Evolutionary conservation across 2,888 invertebrate species (phyloP).

Genomic region (Hypercompe scribonia): DNA sequence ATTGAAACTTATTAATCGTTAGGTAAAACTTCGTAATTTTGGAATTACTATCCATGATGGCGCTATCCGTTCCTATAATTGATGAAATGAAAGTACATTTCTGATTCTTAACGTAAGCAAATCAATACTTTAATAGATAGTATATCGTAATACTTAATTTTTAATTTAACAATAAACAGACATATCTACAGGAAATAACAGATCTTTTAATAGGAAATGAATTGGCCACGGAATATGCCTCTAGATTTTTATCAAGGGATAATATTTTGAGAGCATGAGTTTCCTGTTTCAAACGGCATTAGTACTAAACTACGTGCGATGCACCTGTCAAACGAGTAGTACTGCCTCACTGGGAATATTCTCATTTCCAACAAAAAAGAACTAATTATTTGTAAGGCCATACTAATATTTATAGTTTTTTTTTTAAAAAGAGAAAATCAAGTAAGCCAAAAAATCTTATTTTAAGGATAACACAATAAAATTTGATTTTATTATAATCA

Average conservation of each 20-base stretch:
- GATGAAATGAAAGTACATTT: not conserved
- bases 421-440: conserved; percentile 21
- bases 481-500: conserved; percentile 33
- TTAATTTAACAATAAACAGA: not conserved
- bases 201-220: not conserved
- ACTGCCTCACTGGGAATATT: not conserved
- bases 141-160: not conserved
- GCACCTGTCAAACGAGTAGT: not conserved
- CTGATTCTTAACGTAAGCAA: not conserved
- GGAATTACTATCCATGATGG: not conserved
- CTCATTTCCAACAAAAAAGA: not conserved
- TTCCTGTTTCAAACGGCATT: not conserved
- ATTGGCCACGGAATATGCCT: not conserved
- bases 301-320: not conserved
- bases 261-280: not conserved
- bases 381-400: conserved; percentile 7
- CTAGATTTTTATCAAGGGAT: not conserved
- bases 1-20: not conserved
- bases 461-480: conserved; percentile 18
- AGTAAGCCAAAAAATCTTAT: conserved; percentile 21
- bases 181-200: not conserved
- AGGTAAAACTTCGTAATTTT: not conserved
- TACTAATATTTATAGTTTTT: conserved; percentile 20
- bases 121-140: not conserved
- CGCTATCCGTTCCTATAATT: not conserved